These are phyloP conservation scores for Chesias legatella DNA, from an alignment of 2,888 invertebrate species.

Conservation along the genomic window DNA sequence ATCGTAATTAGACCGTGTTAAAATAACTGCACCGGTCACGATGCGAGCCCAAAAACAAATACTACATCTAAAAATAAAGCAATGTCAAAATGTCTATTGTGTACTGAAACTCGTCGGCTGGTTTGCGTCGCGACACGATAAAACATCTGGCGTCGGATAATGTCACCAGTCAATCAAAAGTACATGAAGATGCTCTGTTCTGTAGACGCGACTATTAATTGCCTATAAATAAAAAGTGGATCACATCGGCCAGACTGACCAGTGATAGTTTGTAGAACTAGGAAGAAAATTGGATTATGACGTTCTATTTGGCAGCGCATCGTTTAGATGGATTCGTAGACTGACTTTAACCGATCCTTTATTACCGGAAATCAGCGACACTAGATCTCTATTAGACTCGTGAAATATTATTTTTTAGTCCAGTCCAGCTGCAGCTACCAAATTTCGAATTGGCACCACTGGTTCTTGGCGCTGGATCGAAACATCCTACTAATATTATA, in stretches of 20 bases:
- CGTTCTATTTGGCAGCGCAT: slow-evolving; percentile 12
- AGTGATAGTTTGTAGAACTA: slow-evolving; percentile 30
- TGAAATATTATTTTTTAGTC: too few species aligned
- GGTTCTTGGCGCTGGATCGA: too few species aligned
- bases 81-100: slow-evolving; percentile 19
- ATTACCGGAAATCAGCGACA: too few species aligned
- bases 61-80: slow-evolving; percentile 27
- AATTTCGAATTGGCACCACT: too few species aligned
- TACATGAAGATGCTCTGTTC: slow-evolving; percentile 40
- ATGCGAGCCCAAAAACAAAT: slow-evolving; percentile 34
- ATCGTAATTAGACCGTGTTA: slow-evolving; percentile 54
- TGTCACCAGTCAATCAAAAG: slow-evolving; percentile 68
- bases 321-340: background rate
- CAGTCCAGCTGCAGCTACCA: too few species aligned
- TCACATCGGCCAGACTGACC: slow-evolving; percentile 35
- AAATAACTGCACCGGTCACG: slow-evolving; percentile 45
- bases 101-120: slow-evolving; percentile 10
- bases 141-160: slow-evolving; percentile 39
- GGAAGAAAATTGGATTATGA: slow-evolving; percentile 22
- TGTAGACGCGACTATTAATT: slow-evolving; percentile 51
- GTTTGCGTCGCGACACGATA: slow-evolving; percentile 17
- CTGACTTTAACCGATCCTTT: too few species aligned
- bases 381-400: too few species aligned
- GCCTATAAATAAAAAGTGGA: slow-evolving; percentile 56
- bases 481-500: too few species aligned